Conservation (phyloP, 1,140 invertebrate genomes). For the Drusus annulatus region DNA sequence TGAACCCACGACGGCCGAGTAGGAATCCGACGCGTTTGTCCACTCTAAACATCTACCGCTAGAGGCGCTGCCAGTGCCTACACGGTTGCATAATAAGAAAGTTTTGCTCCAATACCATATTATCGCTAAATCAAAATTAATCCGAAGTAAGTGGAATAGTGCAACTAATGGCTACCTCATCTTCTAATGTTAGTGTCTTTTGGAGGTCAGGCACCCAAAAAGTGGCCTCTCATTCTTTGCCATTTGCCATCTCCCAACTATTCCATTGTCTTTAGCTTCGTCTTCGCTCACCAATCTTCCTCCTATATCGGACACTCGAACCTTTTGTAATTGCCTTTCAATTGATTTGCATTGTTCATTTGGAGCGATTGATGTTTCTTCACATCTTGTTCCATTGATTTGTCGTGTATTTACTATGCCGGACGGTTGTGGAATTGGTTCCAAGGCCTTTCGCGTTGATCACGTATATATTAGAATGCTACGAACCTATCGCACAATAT, state of each 20-base stretch:
- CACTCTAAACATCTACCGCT: too few relatives aligned
- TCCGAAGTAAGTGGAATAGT: not conserved
- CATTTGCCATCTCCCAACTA: too few relatives aligned
- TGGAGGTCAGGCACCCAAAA: not conserved
- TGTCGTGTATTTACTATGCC: not conserved
- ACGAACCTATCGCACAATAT: too few relatives aligned
- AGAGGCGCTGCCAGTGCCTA: too few relatives aligned
- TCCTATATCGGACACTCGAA: not conserved
- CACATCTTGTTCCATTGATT: not conserved
- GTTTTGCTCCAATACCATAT: too few relatives aligned
- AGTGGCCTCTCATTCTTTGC: too few relatives aligned
- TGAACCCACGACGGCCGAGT: too few relatives aligned
- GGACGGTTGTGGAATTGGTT: not conserved
- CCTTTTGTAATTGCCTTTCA: constrained; percentile 15
- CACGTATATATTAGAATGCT: not conserved
- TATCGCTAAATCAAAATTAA: not conserved
- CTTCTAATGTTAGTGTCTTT: not conserved
- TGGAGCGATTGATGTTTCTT: not conserved
- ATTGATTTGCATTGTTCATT: constrained; percentile 20
- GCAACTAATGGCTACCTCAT: too few relatives aligned
- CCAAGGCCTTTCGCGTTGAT: not conserved
- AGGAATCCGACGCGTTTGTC: too few relatives aligned
- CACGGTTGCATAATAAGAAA: too few relatives aligned
- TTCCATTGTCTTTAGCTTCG: not conserved
- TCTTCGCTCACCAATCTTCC: not conserved